Conservation (phyloP, 2,888 invertebrate species). For the Metellina segmentata region DNA sequence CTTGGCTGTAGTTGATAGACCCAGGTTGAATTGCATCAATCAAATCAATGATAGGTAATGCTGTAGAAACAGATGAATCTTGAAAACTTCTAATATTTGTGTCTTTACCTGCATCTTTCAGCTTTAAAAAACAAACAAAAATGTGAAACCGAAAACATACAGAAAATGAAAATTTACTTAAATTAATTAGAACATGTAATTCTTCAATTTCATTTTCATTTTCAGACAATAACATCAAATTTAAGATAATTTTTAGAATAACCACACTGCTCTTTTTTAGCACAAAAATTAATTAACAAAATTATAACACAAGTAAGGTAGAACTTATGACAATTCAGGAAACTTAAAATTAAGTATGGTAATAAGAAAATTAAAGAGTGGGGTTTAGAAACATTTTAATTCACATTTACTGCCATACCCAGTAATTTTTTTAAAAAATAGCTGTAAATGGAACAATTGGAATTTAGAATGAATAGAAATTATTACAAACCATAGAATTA, state of each 20-base stretch:
- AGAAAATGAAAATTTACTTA: neutral
- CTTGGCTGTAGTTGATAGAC: constrained; percentile 95
- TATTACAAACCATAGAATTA: too few species aligned
- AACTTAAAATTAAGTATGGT: too few species aligned
- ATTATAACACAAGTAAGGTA: too few species aligned
- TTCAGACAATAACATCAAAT: neutral
- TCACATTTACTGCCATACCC: too few species aligned
- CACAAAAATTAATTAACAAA: too few species aligned
- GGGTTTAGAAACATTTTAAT: too few species aligned
- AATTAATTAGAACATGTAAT: neutral
- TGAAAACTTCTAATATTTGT: constrained; percentile 83
- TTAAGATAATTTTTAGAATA: neutral
- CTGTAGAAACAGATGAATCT: constrained; percentile 93
- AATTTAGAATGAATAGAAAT: too few species aligned
- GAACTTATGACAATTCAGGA: too few species aligned
- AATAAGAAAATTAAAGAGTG: too few species aligned
- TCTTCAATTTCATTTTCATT: neutral
- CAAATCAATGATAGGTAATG: constrained; percentile 95
- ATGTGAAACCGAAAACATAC: neutral
- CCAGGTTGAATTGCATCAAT: constrained; percentile 98
- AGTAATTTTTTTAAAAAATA: too few species aligned
- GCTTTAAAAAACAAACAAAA: constrained; percentile 78
- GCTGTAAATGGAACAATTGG: too few species aligned
- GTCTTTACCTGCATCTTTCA: constrained; percentile 81
- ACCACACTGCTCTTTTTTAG: too few species aligned